These are phyloP conservation scores for Corythucha ciliata DNA, from an alignment of 2,888 invertebrate genomes.

Conservation along the genomic window DNA sequence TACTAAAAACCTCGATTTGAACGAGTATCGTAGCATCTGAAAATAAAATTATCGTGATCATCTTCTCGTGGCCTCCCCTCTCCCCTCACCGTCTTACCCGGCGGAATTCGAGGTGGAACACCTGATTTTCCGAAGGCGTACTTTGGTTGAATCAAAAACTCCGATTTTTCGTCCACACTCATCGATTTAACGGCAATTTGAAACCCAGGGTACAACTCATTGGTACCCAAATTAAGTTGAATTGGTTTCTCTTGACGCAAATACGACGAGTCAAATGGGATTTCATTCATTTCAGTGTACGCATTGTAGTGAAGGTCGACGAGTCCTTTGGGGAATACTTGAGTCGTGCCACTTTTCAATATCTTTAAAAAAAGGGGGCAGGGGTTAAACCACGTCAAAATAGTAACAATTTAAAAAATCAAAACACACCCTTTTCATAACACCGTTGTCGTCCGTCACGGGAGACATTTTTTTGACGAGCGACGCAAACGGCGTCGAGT, in stretches of 20 bases:
- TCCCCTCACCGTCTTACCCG: constrained; percentile 18
- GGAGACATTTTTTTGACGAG: too few species aligned
- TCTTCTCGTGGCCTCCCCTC: too few species aligned
- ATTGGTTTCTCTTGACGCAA: constrained; percentile 11
- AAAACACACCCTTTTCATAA: too few species aligned
- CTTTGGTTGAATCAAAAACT: constrained; percentile 25
- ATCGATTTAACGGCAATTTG: constrained; percentile 20
- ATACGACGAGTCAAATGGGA: constrained; percentile 23
- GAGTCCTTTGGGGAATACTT: constrained; percentile 8
- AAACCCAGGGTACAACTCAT: constrained; percentile 19
- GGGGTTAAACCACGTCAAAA: too few species aligned
- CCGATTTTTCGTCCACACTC: constrained; percentile 12
- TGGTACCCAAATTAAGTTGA: constrained; percentile 7
- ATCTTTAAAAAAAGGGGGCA: too few species aligned
- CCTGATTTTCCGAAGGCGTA: constrained; percentile 27
- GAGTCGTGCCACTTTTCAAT: neutral
- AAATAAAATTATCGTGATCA: constrained; percentile 7
- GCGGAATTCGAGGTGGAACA: constrained; percentile 26
- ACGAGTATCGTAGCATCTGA: constrained; percentile 22
- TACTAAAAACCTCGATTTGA: constrained; percentile 23
- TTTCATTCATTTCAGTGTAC: constrained; percentile 17
- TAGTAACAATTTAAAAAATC: too few species aligned
- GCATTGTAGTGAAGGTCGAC: constrained; percentile 20
- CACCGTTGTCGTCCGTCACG: too few species aligned
- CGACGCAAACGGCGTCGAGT: too few species aligned